phyloP scores from a whole-genome alignment of 2,113 vertebrate species.

The Promerops cafer region DNA sequence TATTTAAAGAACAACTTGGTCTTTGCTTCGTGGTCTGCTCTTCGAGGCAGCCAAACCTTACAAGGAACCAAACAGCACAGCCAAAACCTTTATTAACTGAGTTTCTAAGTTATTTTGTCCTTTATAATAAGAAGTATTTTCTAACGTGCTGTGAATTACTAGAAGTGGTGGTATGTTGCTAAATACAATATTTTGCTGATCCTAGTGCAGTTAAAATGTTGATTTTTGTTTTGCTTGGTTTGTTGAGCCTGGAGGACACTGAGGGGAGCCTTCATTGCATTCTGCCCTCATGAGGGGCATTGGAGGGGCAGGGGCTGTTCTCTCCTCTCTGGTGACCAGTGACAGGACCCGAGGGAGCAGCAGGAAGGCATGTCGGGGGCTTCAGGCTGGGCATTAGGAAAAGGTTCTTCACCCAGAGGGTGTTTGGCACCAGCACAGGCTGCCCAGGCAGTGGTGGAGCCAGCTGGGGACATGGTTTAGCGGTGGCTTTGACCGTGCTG shows the following conservation, averaged over 20 bases:
- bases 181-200: neutral
- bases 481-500: neutral
- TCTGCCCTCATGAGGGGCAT: neutral
- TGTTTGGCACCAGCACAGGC: neutral
- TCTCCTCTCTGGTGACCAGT: neutral
- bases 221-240: neutral
- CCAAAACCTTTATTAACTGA: neutral
- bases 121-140: neutral
- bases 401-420: neutral
- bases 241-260: neutral
- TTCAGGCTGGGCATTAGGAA: neutral
- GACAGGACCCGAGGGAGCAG: neutral
- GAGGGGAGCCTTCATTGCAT: neutral
- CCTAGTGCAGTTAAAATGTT: neutral
- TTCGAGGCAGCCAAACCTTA: neutral
- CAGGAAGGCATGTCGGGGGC: neutral
- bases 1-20: neutral
- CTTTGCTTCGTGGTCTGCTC: neutral
- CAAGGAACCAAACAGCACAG: neutral
- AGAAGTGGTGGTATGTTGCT: rapidly evolving
- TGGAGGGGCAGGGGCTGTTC: neutral
- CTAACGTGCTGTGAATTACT: neutral
- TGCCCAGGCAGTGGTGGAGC: neutral
- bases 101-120: neutral
- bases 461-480: neutral